Conservation (phyloP, 2,888 invertebrate genomes). For the Proisotoma minuta region DNA sequence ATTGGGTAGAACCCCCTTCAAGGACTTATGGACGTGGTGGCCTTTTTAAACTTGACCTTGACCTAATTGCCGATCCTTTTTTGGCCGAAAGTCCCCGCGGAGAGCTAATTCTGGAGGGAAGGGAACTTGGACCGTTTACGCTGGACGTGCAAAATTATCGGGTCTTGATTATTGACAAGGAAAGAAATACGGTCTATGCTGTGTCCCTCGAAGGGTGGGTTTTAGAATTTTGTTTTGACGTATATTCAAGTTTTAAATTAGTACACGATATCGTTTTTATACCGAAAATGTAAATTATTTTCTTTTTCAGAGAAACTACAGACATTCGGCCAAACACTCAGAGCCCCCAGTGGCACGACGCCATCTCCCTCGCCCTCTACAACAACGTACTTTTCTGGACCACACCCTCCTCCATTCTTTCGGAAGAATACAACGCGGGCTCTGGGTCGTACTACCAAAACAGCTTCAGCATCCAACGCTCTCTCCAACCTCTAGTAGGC, state of each 20-base stretch:
- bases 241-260: background rate
- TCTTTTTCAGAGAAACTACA: constrained; percentile 60
- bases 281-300: background rate
- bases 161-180: constrained; percentile 68
- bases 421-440: constrained; percentile 70
- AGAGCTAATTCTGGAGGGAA: no score
- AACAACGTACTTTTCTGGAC: constrained; percentile 85
- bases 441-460: constrained; percentile 72
- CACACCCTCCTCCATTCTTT: constrained; percentile 68
- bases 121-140: constrained; percentile 72
- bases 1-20: constrained; percentile 41
- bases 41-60: constrained; percentile 38
- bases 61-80: constrained; percentile 23
- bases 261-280: background rate
- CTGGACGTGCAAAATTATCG: constrained; percentile 77
- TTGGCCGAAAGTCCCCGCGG: no score
- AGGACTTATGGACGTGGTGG: constrained; percentile 28
- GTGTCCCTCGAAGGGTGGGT: constrained; percentile 75
- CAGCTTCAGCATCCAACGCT: constrained; percentile 56
- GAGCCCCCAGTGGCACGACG: constrained; percentile 67
- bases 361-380: constrained; percentile 69
- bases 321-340: constrained; percentile 69
- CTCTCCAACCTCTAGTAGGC: constrained; percentile 55
- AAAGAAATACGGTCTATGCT: constrained; percentile 70
- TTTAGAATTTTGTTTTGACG: background rate